Evolutionary conservation across 1,140 invertebrate genomes (phyloP), one percentile per base, ranked within the genome.

Genomic region (Listronotus oregonensis): DNA sequence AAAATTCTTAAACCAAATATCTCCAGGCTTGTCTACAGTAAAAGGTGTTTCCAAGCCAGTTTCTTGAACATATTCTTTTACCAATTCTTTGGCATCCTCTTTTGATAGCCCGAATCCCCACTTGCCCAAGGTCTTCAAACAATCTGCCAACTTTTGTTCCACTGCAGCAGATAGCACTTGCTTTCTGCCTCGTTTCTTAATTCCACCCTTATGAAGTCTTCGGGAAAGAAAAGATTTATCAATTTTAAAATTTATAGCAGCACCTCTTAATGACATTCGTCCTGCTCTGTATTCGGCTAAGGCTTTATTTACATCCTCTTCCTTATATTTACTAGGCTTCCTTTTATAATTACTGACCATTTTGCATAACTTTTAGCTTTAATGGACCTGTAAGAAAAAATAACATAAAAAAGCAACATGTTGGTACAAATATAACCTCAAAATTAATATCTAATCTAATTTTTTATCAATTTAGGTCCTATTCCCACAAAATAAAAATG

Each of bases 71-170:
- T 54, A 66, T 52, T 17, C 27, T 47, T 62, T 8, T n/a, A 62
- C 58, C 15, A n/a, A 10, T 11, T 51, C 14, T 40, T 31, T 18
- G 3, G 62, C 18, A 12, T 66, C 64, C 39, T 44, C 12, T 17
- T 40, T 17, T 11, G 27, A 27, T 37, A 66, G 34, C 6, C 17
- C 64, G 40, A 66, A 66, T 17, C 50, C 58, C 64, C 64, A 66
- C 18, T 61, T 50, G n/a, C 21, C 62, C 52, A 55, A n/a, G 37
- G 17, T 31, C 17, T 49, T 49, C 32, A 9, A 34, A 34, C n/a
- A n/a, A n/a, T n/a, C n/a, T n/a, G 32, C 5, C 9, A 34, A 21
- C 3, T 21, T 12, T 49, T 49, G 10, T 31, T 21, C 11, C 8
- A 6, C 21, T 6, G 6, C 9, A 9, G 5, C 6, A 11, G 46